Evolutionary conservation across 2,888 invertebrate species (phyloP), one percentile per base, ranked within the genome.

Genomic region (Ctena decussata): DNA sequence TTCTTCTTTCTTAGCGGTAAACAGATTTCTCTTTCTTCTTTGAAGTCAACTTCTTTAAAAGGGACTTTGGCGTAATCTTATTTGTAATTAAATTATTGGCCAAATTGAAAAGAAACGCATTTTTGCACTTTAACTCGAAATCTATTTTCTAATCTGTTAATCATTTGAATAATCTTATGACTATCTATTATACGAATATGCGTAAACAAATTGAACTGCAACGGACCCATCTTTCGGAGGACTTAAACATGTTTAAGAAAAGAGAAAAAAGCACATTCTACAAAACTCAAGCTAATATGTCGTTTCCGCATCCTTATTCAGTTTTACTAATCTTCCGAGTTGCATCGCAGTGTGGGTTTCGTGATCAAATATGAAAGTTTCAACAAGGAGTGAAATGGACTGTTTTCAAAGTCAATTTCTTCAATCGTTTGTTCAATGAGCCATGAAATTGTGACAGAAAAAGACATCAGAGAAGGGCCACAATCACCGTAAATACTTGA

Each of bases 361-460:
- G 21, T 8, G 65, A 65, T 65, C 65, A 65, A 24, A 65, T 65
- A 65, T 35, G 35, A 65, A 65, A 1, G 21, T 35, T 6, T 65
- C 8, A 65, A 35, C 32, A n/a, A 24, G 24, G 65, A 65, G 65
- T 65, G 30, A 65, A 65, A 65, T 35, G 1, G 65, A 24, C 53
- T 53, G 65, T 53, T 30, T 80, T 82, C 41, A 73, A 69, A 77
- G 82, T 80, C 82, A 82, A 82, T 86, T 82, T 86, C 78, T 44
- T 46, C 77, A 82, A 82, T 80, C 80, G 86, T 83, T 69, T 80
- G 73, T 39, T 44, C 76, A 86, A 82, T 83, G 86, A 80, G 49
- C 73, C 86, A 49, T 82, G 77, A 74, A 80, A 86, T 77, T 80
- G 49, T 30, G 71, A 73, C 37, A 74, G 80, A 80, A 80, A 69